Percentiles rank a stretch among this genome's conserved stretches.
Conservation (phyloP, 2,797 vertebrate genomes). For the Eremophila alpestris region DNA sequence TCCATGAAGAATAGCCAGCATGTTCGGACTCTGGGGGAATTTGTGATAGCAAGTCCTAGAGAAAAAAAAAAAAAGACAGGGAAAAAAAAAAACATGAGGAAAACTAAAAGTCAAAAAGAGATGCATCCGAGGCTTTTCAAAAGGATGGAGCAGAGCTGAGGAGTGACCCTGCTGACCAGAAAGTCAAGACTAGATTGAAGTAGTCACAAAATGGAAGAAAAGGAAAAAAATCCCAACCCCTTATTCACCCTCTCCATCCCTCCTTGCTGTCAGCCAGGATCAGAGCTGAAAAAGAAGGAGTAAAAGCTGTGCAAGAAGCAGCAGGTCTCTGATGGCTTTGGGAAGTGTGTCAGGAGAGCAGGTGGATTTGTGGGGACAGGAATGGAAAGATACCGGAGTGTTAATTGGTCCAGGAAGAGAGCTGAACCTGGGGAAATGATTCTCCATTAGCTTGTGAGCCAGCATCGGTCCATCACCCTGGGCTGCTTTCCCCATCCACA, state of each 20-base stretch:
- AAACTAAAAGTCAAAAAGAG: not conserved
- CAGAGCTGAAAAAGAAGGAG: not conserved
- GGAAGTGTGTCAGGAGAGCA: not conserved
- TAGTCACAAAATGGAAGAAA: not conserved
- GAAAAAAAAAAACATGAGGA: not conserved
- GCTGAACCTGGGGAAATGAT: not conserved
- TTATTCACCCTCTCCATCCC: not conserved
- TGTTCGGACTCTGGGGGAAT: not conserved
- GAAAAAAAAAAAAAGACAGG: not conserved
- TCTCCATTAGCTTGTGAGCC: not conserved
- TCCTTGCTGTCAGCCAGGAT: not conserved
- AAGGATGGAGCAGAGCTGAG: not conserved
- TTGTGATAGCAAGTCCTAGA: not conserved
- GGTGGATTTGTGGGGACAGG: not conserved
- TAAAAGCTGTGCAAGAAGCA: not conserved
- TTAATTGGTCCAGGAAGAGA: not conserved
- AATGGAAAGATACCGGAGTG: fast-evolving
- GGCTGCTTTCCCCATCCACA: not conserved
- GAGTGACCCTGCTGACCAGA: not conserved
- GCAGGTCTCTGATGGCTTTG: not conserved
- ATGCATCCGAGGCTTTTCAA: not conserved
- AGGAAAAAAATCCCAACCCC: not conserved
- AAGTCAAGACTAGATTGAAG: not conserved
- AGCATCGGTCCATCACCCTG: not conserved
- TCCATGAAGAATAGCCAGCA: not conserved